These are phyloP conservation scores for Salmo trutta DNA, from an alignment of 2,797 vertebrate species.

Conservation along the genomic window DNA sequence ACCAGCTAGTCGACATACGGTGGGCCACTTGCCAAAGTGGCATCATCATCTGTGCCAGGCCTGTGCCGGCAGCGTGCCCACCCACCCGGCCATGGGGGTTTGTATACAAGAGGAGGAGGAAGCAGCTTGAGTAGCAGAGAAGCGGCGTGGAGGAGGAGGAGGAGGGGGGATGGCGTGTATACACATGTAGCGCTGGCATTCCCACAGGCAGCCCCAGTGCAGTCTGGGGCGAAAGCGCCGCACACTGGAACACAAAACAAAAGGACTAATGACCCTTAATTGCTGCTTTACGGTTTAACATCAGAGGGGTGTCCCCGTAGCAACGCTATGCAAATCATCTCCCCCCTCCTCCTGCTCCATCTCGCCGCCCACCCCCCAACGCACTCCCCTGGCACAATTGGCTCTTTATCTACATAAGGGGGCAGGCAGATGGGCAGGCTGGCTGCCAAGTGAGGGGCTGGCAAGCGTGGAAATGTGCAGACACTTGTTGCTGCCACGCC, in stretches of 20 bases:
- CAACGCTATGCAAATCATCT: conserved; percentile 81
- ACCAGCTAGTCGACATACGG: conserved; percentile 47
- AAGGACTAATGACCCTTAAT: conserved; percentile 82
- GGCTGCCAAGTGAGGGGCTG: conserved; percentile 78
- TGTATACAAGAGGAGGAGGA: conserved; percentile 62
- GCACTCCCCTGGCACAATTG: conserved; percentile 78
- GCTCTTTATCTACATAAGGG: conserved; percentile 76
- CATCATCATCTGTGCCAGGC: conserved; percentile 64
- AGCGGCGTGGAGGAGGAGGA: conserved; percentile 42
- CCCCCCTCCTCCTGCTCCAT: conserved; percentile 22
- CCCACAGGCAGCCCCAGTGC: conserved; percentile 61
- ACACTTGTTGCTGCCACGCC: conserved; percentile 81
- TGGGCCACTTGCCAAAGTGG: conserved; percentile 69
- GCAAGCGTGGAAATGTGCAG: conserved; percentile 75
- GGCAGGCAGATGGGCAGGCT: conserved; percentile 72
- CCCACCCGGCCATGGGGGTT: conserved; percentile 59
- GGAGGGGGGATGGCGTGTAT: conserved; percentile 47
- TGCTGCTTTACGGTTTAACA: conserved; percentile 78
- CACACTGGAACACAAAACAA: conserved; percentile 73
- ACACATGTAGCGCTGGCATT: conserved; percentile 67
- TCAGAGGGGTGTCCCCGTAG: conserved; percentile 77
- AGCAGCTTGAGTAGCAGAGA: conserved; percentile 37
- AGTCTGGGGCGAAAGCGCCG: conserved; percentile 52
- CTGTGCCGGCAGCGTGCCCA: conserved; percentile 49
- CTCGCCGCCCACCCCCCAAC: conserved; percentile 47